Percentiles rank a stretch among this genome's conserved stretches.
Conservation (phyloP, 2,888 invertebrate genomes). For the Acanthosepion esculentum region DNA sequence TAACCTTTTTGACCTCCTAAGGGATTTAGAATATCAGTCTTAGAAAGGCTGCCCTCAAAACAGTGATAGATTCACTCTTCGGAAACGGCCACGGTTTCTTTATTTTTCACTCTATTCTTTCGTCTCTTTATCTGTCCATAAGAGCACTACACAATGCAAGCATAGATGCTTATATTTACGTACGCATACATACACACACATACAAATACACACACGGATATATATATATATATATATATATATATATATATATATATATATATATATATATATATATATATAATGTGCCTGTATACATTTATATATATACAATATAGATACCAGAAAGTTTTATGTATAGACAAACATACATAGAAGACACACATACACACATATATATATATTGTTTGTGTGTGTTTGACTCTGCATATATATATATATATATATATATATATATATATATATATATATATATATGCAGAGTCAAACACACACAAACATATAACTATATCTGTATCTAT, state of each 20-base stretch:
- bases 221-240: background rate
- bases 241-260: background rate
- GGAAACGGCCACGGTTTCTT: background rate
- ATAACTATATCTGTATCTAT: too few relatives aligned
- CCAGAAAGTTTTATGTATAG: too few relatives aligned
- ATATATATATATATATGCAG: background rate
- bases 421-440: too few relatives aligned
- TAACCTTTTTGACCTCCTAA: background rate
- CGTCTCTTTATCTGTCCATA: too few relatives aligned
- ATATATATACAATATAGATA: too few relatives aligned
- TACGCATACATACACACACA: background rate
- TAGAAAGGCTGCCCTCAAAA: background rate
- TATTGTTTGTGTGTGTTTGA: too few relatives aligned
- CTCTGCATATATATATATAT: too few relatives aligned
- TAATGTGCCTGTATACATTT: too few relatives aligned
- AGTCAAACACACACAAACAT: too few relatives aligned
- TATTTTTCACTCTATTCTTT: background rate
- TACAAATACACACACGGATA: background rate
- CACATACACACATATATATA: too few relatives aligned
- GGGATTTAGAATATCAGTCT: background rate
- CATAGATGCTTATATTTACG: background rate
- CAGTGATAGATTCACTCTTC: conserved; percentile 14
- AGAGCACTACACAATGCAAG: background rate
- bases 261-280: background rate
- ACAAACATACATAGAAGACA: too few relatives aligned